Base-by-base conservation (phyloP, 2,797 vertebrate genomes). In the Fistularia tabacaria region DNA sequence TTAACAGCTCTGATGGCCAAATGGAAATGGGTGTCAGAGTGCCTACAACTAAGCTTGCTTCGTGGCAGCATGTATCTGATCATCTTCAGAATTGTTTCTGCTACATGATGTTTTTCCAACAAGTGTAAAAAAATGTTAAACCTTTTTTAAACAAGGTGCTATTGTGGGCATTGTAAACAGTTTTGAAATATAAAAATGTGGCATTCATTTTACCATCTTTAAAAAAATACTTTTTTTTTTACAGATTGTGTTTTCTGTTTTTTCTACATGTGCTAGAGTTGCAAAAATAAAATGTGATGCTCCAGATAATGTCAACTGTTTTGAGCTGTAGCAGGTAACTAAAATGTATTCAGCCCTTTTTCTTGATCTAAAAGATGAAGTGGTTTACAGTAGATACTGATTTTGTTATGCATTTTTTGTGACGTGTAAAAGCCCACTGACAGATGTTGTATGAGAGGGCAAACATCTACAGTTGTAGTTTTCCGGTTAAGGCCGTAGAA, bases 1-100 rank as follows among this genome's bases (percentile, higher is more conserved):
- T 89, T 90, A 90, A 87, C 86, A 88, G 85, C 82, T 88, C 86
- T 74, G 71, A 78, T 87, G 87, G 89, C 88, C 90, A 91, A 87
- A 88, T 87, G 82, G 80, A 79, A 87, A 89, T 76, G 88, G 85
- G 89, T 91, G 91, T 91, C 89, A 89, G 77, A 85, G 84, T 79
- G 80, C 76, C 81, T 85, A 83, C 82, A 87, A 89, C 85, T 81
- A 72, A 85, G 81, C 79, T 85, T 72, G 72, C 78, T 71, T 69
- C 74, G 69, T 80, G 81, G 83, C 86, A 79, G 73, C 63, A 79
- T 76, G 74, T 65, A 75, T 73, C 77, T 71, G 64, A 56, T 71
- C 63, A 8, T 76, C 67, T 59, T 77, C 72, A 66, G 51, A 72
- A 73, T 57, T 66, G 75, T 81, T 58, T 76, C 65, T 66, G 62